Conservation (phyloP, 2,888 invertebrate species). For the Halictus ligatus region DNA sequence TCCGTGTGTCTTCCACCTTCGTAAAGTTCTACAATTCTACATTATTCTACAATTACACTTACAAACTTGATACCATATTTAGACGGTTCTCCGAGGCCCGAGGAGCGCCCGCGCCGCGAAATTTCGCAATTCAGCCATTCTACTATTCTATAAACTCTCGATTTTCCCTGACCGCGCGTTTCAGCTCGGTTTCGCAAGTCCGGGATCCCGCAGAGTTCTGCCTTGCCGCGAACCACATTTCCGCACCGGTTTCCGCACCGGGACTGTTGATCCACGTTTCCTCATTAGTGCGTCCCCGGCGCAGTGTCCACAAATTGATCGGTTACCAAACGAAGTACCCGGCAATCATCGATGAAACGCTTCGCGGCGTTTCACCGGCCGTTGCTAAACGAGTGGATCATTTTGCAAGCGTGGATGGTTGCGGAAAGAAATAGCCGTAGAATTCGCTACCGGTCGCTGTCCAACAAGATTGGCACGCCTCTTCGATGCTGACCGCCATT, state of each 20-base stretch:
- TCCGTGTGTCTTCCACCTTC: not conserved
- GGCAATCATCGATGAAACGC: not conserved
- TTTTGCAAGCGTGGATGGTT: not conserved
- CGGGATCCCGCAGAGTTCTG: not conserved
- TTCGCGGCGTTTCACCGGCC: not conserved
- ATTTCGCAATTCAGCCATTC: slow-evolving; percentile 2
- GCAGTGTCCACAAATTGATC: slow-evolving; percentile 1
- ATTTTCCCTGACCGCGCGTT: not conserved
- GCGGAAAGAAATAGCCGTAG: not conserved
- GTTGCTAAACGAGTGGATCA: not conserved
- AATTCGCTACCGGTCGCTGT: not conserved
- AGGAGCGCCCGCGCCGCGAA: not conserved
- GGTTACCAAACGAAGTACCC: not conserved
- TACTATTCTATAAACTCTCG: not conserved
- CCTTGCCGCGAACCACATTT: not conserved
- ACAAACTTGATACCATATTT: not conserved
- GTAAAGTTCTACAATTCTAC: not conserved
- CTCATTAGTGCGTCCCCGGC: not conserved
- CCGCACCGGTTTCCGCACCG: not conserved
- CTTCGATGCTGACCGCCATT: too few species aligned
- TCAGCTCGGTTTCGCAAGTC: not conserved
- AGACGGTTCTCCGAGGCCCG: not conserved
- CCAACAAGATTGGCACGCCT: too few species aligned
- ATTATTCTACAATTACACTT: not conserved
- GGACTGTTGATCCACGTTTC: not conserved